Base-by-base conservation (phyloP, 2,888 invertebrate species). In the Lutraria lutraria region DNA sequence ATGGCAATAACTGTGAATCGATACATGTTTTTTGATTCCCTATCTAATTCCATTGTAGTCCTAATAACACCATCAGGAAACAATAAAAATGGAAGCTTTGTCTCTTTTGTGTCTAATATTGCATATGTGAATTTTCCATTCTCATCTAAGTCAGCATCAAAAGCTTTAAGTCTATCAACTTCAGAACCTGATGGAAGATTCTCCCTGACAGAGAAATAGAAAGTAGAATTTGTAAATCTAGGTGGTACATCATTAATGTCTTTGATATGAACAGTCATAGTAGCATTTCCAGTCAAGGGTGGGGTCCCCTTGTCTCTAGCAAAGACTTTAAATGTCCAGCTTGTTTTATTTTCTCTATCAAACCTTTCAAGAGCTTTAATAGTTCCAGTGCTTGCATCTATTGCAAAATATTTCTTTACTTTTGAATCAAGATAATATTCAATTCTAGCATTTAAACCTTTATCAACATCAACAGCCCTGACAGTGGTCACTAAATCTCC, bases 391-490 rank as follows among this genome's bases (percentile, higher is more conserved):
- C 81, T 86, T 19, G 92, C 89, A 63, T 91, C 91, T 76, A 93
- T 93, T 21, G 83, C 81, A 81, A 93, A 93, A 52, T 92, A 86
- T 54, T 87, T 82, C 19, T 72, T 98, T 96, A 99, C 99, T 8
- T 98, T 98, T 1, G 91, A 89, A 29, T 89, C 87, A 29, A 95
- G 85, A 79, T 89, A 87, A 86, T 94, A 95, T 60, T 89, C 89
- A 43, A 96, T 85, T 25, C 92, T 90, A 12, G 93, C 94, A 91
- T 95, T 95, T 63, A 89, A 89, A 29, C 94, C 95, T 29, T 76
- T 60, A 87, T 96, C 95, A 31, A 97, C 97, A 97, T 99, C 99
- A 90, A 98, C 98, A 0, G 99, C 99, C 68, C 98, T 97, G 4
- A 99, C 98, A 93, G 98, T 98, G 3, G 98, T 98, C 1, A 99